phyloP scores from a whole-genome alignment of 2,888 invertebrate genomes.

The Drosophila paracracens region DNA sequence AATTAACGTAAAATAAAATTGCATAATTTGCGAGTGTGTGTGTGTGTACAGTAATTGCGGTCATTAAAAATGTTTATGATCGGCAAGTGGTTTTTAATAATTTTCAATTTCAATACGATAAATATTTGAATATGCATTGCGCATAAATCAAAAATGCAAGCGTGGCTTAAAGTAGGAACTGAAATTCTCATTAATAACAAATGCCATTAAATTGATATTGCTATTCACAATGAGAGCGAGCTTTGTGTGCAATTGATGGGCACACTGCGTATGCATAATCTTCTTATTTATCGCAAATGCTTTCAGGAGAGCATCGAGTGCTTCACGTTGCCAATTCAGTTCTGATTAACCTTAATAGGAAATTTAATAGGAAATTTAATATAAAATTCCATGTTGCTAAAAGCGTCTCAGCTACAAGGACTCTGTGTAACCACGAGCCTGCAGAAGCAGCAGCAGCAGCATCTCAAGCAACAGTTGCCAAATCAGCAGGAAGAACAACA shows the following conservation, averaged over 20 bases:
- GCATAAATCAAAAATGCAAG: slow-evolving; percentile 49
- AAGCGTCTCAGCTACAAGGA: background rate
- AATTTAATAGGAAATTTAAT: slow-evolving; percentile 28
- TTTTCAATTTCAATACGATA: slow-evolving; percentile 50
- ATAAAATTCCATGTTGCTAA: slow-evolving; percentile 16
- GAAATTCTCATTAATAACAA: slow-evolving; percentile 51
- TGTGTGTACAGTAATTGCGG: slow-evolving; percentile 57
- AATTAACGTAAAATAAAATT: slow-evolving; percentile 69
- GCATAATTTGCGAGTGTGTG: slow-evolving; percentile 26
- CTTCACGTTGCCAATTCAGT: slow-evolving; percentile 1
- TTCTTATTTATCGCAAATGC: slow-evolving; percentile 27
- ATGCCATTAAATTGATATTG: background rate
- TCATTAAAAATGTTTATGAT: slow-evolving; percentile 53
- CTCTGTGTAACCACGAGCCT: background rate
- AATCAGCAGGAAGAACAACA: slow-evolving; percentile 14
- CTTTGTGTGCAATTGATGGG: slow-evolving; percentile 16
- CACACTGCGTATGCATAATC: slow-evolving; percentile 42
- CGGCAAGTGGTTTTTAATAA: slow-evolving; percentile 63
- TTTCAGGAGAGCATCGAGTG: slow-evolving; percentile 4
- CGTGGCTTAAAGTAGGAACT: slow-evolving; percentile 24
- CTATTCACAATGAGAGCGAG: slow-evolving; percentile 2
- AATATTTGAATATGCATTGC: slow-evolving; percentile 18
- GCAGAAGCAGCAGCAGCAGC: background rate
- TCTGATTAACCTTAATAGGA: slow-evolving; percentile 21
- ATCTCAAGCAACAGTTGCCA: slow-evolving; percentile 70